phyloP scores from a whole-genome alignment of 2,888 invertebrate species.

The Pterobdella sp. region DNA sequence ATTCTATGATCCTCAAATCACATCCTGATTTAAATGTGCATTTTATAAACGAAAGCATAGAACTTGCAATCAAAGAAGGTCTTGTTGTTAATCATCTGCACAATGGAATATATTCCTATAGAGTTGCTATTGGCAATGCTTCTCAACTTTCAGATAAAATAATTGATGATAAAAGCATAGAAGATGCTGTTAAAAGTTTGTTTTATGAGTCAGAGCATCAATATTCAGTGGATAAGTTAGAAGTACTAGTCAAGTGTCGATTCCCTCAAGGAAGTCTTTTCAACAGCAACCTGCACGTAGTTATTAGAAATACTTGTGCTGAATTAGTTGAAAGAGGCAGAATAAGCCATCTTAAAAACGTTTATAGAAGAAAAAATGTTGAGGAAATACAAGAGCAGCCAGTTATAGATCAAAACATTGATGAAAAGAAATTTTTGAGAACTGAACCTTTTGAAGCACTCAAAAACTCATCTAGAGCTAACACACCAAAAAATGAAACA shows the following conservation, averaged over 20 bases:
- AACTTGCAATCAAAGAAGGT: conserved; percentile 26
- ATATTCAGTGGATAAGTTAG: conserved; percentile 21
- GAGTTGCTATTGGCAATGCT: conserved; percentile 14
- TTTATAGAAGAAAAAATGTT: conserved; percentile 1
- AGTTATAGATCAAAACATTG: not conserved
- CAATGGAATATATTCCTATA: conserved; percentile 27
- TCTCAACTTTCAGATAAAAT: not conserved
- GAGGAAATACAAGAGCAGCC: not conserved
- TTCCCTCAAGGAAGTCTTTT: conserved; percentile 18
- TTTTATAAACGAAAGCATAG: conserved; percentile 13
- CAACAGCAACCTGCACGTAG: conserved; percentile 9
- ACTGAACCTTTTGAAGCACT: not conserved
- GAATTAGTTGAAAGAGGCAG: conserved; percentile 16
- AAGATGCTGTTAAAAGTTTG: conserved; percentile 21
- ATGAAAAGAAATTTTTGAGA: not conserved
- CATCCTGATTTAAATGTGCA: conserved; percentile 25
- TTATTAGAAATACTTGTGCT: conserved; percentile 9
- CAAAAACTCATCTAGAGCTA: not conserved
- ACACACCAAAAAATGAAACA: not conserved
- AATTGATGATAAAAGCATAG: not conserved
- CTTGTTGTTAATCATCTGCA: conserved; percentile 23
- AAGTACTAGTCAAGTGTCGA: conserved; percentile 11
- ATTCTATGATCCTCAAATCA: conserved; percentile 21
- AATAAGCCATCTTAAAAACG: not conserved
- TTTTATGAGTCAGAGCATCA: conserved; percentile 11